Conservation (phyloP, 2,797 vertebrate genomes). For the Micromesistius poutassou region DNA sequence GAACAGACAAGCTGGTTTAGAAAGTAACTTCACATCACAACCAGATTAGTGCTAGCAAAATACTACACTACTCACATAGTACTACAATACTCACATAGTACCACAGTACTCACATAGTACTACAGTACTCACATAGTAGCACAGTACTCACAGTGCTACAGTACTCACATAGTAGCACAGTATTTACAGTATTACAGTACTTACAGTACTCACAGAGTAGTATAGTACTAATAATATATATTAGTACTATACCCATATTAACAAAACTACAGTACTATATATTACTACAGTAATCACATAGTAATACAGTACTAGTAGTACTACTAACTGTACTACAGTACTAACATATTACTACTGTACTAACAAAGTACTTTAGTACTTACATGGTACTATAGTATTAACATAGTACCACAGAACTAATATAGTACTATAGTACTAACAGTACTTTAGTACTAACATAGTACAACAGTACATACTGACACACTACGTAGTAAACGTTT, state of each 20-base stretch:
- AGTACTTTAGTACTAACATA: neutral
- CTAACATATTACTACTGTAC: neutral
- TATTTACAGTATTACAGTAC: neutral
- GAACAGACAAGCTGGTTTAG: slow-evolving; percentile 3
- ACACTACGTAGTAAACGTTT: too few relatives aligned
- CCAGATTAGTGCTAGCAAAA: neutral
- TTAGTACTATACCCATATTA: neutral
- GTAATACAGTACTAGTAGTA: neutral
- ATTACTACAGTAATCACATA: neutral
- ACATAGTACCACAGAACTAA: too few relatives aligned
- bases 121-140: too few relatives aligned
- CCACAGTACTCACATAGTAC: too few relatives aligned
- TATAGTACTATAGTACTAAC: neutral
- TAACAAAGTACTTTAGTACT: neutral
- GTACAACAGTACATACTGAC: neutral
- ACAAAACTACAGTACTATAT: neutral
- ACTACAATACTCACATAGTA: neutral
- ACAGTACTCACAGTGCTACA: too few relatives aligned
- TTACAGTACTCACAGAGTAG: neutral
- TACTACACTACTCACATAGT: neutral
- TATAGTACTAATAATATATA: neutral
- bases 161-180: neutral
- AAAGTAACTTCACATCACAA: too few relatives aligned
- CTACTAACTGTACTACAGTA: neutral
- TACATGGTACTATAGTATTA: too few relatives aligned